Evolutionary conservation across 2,888 invertebrate species (phyloP), one percentile per base, ranked within the genome.

Genomic region (Hyposoter didymator): DNA sequence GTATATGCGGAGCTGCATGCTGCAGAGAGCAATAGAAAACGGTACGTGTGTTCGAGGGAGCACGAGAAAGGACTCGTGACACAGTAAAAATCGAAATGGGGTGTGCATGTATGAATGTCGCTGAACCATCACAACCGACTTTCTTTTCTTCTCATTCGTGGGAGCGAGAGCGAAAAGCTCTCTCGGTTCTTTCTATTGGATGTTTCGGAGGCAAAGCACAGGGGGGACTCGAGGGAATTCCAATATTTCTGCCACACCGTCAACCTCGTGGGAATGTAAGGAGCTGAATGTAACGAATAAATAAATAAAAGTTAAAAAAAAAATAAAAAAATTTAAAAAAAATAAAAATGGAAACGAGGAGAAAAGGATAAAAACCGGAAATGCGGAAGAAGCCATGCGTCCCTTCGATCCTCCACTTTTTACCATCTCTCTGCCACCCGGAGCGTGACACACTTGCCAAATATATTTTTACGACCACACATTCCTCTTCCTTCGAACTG

Each of bases 171-270:
- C 5, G 35, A 35, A 35, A 35, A 35, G 35, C 35, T 35, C 35
- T 39, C 39, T 39, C 8, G 39, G 39, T 8, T 39, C 8, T 39
- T 39, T 39, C 76, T 67, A 82, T 85, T 87, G 72, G 74, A 78
- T 55, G 75, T 78, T 78, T 39, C 73, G 59, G 72, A 84, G 81
- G 70, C 84, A 62, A 76, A 70, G 62, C 82, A 78, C 82, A 84
- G 73, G 59, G 59, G 85, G 59, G 86, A 87, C 82, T 87, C 76
- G 43, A 79, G 84, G 85, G 87, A 87, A 87, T 87, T 85, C 84
- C 85, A 87, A 87, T 87, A 87, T 87, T 87, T 85, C 84, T 78
- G 82, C 79, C 81, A 78, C 79, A 79, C 82, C 84, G 81, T 73
- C 76, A 81, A 76, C 75, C 83, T 66, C 87, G 81, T 76, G 87